These are phyloP conservation scores for Pristionchus arcanus DNA, from an alignment of 2,888 invertebrate genomes.

Conservation along the genomic window DNA sequence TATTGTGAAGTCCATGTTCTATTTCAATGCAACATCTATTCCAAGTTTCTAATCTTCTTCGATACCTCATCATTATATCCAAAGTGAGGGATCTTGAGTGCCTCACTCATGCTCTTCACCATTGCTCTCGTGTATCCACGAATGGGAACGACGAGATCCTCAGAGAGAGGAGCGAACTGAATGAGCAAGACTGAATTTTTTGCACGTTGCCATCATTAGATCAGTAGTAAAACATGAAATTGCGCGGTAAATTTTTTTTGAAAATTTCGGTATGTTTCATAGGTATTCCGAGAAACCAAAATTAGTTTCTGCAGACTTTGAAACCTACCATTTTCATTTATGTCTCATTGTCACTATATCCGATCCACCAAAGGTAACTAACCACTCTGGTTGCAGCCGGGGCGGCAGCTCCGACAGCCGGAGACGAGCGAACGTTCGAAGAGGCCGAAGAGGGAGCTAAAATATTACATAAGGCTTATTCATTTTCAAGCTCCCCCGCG, in stretches of 20 bases:
- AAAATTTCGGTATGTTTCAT: too few species aligned
- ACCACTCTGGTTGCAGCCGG: neutral
- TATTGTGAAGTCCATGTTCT: too few species aligned
- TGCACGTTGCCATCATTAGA: neutral
- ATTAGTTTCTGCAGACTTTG: too few species aligned
- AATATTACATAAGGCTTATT: neutral
- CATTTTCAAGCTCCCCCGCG: too few species aligned
- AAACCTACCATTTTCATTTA: too few species aligned
- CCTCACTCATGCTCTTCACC: conserved; percentile 93
- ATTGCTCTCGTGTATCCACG: conserved; percentile 87
- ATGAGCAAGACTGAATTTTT: neutral
- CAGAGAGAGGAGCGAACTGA: conserved; percentile 59
- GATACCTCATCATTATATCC: conserved; percentile 92
- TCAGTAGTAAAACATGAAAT: neutral
- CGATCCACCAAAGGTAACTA: neutral
- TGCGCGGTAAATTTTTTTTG: too few species aligned
- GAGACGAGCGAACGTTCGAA: conserved; percentile 66
- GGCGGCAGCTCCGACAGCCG: conserved; percentile 57
- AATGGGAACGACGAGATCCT: conserved; percentile 76
- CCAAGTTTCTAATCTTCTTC: too few species aligned
- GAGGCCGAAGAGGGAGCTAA: conserved; percentile 62
- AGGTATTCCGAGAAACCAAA: too few species aligned
- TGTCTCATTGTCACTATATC: too few species aligned
- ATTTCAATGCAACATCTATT: too few species aligned
- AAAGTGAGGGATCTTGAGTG: conserved; percentile 85